A percentile compares a stretch with the other conserved stretches of the same genome.
Evolutionary conservation across 2,113 vertebrate species (phyloP).

Genomic region (Dipodomys merriami): DNA sequence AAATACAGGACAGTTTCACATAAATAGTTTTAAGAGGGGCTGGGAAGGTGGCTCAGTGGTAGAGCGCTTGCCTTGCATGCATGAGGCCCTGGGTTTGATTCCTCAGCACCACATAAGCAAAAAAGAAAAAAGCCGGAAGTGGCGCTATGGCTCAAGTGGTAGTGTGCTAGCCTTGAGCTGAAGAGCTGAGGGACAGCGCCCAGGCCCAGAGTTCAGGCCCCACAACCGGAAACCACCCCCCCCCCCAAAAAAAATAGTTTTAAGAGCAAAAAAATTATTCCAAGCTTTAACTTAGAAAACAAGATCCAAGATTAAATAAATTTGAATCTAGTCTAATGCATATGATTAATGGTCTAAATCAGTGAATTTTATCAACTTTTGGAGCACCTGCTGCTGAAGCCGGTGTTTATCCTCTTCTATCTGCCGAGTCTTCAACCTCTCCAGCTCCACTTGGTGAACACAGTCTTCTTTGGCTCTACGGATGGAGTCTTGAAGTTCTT

Average conservation of each 20-base stretch:
- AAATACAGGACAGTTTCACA: conserved; percentile 9
- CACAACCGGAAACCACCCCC: not conserved
- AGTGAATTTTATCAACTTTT: not conserved
- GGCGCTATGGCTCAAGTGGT: no score
- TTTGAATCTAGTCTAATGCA: not conserved
- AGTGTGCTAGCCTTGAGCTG: no score
- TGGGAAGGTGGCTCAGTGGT: conserved; percentile 31
- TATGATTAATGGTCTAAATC: not conserved
- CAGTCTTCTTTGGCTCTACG: conserved; percentile 90
- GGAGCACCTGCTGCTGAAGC: conserved; percentile 91
- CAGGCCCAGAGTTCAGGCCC: no score
- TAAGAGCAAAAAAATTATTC: not conserved
- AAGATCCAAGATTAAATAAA: not conserved
- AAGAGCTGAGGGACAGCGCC: no score
- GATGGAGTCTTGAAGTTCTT: conserved; percentile 90
- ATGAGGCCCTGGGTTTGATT: not conserved
- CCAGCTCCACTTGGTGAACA: conserved; percentile 91
- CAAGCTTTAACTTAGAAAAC: conserved; percentile 34
- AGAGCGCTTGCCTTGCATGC: conserved; percentile 5
- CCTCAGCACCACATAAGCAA: not conserved
- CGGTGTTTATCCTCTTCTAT: conserved; percentile 91
- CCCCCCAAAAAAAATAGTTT: not conserved
- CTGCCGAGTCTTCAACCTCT: conserved; percentile 90
- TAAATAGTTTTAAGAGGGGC: not conserved
- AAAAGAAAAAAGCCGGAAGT: no score